Percentiles rank a stretch among this genome's conserved stretches.
Evolutionary conservation across 53 echinoderm and acorn worm genomes (phyloP).

Genomic region (Paracentrotus lividus): DNA sequence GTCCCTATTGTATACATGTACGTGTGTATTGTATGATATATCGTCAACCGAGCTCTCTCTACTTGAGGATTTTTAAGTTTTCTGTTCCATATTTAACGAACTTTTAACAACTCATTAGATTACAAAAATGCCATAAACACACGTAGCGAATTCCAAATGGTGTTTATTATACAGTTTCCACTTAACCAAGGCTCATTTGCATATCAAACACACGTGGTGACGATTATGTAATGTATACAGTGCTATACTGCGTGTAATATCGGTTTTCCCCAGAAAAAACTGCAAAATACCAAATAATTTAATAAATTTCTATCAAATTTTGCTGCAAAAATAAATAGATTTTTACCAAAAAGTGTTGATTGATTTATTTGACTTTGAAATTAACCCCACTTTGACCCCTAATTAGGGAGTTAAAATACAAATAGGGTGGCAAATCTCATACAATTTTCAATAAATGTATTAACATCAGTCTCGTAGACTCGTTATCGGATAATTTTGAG

Average conservation of each 20-base stretch:
- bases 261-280: background rate
- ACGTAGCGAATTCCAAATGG: background rate
- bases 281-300: background rate
- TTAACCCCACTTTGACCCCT: too few species aligned
- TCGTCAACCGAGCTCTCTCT: background rate
- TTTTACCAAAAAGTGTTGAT: too few species aligned
- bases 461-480: background rate
- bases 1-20: constrained; percentile 14
- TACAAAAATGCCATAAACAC: background rate
- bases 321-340: background rate
- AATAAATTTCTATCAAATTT: background rate
- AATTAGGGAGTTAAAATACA: too few species aligned
- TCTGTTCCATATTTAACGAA: background rate
- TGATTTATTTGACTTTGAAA: too few species aligned
- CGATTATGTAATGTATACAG: constrained; percentile 44
- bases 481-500: background rate
- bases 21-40: background rate
- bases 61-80: background rate
- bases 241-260: background rate
- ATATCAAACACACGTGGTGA: constrained; percentile 21
- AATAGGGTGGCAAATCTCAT: constrained; percentile 34
- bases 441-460: background rate
- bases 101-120: background rate
- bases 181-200: constrained; percentile 11
- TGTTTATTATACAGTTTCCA: background rate